Conservation (phyloP, 2,888 invertebrate species). For the Adelognathus sp. region DNA sequence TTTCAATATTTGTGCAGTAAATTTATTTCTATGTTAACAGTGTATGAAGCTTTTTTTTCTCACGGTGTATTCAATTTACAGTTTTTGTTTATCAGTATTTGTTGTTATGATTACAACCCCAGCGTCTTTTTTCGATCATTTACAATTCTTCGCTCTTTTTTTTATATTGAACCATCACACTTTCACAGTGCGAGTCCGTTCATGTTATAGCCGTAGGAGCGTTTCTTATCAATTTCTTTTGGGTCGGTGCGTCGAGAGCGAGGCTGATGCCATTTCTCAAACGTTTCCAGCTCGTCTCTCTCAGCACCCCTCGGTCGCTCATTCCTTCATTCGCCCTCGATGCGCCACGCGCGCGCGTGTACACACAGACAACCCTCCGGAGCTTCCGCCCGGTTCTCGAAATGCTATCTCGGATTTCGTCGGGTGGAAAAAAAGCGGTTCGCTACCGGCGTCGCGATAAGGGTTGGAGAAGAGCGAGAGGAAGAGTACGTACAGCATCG, state of each 20-base stretch:
- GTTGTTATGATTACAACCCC: not conserved
- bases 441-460: slow-evolving; percentile 12
- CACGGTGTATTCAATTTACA: too few relatives aligned
- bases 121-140: not conserved
- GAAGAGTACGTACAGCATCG: slow-evolving; percentile 57
- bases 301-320: slow-evolving; percentile 35
- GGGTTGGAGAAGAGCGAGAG: slow-evolving; percentile 55
- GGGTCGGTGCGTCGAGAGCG: slow-evolving; percentile 45
- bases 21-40: too few relatives aligned
- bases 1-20: too few relatives aligned
- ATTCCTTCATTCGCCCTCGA: slow-evolving; percentile 51
- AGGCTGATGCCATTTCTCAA: slow-evolving; percentile 69
- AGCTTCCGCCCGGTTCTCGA: slow-evolving; percentile 33
- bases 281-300: slow-evolving; percentile 56
- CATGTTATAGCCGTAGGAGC: slow-evolving; percentile 70
- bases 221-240: slow-evolving; percentile 77
- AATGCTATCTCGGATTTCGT: slow-evolving; percentile 64
- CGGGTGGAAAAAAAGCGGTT: slow-evolving; percentile 45
- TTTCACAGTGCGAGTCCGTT: too few relatives aligned
- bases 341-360: slow-evolving; percentile 42
- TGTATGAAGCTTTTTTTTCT: too few relatives aligned
- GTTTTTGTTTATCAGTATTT: too few relatives aligned
- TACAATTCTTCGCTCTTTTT: too few relatives aligned
- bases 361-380: slow-evolving; percentile 38
- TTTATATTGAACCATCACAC: slow-evolving; percentile 34